phyloP scores from a whole-genome alignment of 2,888 invertebrate genomes.

The Pristionchus japonicus region DNA sequence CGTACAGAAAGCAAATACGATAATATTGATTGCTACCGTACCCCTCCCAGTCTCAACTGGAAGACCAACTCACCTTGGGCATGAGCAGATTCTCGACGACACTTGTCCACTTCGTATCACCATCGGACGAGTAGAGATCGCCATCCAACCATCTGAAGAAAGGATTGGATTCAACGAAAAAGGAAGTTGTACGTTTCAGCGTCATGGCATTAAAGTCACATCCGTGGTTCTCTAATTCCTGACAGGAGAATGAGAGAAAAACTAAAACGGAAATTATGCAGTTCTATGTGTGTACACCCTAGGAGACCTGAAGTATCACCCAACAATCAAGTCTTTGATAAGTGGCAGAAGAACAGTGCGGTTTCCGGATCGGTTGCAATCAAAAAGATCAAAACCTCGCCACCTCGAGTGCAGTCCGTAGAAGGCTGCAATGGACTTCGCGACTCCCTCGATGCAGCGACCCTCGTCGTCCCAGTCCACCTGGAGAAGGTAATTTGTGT shows the following conservation, averaged over 20 bases:
- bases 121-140: background rate
- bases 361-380: background rate
- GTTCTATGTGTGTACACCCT: too few species aligned
- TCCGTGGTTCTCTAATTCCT: too few species aligned
- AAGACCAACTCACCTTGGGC: slow-evolving; percentile 28
- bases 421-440: slow-evolving; percentile 57
- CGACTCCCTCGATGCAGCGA: slow-evolving; percentile 57
- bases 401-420: slow-evolving; percentile 51
- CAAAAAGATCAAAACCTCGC: background rate
- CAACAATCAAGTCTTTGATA: too few species aligned
- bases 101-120: slow-evolving; percentile 19
- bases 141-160: slow-evolving; percentile 31
- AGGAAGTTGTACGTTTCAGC: background rate
- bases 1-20: too few species aligned
- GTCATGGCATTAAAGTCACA: too few species aligned
- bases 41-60: background rate
- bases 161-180: background rate
- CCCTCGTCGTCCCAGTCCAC: slow-evolving; percentile 51
- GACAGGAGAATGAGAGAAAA: too few species aligned
- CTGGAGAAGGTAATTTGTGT: background rate
- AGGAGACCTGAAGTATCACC: background rate
- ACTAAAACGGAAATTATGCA: too few species aligned
- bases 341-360: too few species aligned
- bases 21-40: background rate
- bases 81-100: slow-evolving; percentile 40